phyloP scores from a whole-genome alignment of 2,797 vertebrate genomes.

The Enoplosus armatus region DNA sequence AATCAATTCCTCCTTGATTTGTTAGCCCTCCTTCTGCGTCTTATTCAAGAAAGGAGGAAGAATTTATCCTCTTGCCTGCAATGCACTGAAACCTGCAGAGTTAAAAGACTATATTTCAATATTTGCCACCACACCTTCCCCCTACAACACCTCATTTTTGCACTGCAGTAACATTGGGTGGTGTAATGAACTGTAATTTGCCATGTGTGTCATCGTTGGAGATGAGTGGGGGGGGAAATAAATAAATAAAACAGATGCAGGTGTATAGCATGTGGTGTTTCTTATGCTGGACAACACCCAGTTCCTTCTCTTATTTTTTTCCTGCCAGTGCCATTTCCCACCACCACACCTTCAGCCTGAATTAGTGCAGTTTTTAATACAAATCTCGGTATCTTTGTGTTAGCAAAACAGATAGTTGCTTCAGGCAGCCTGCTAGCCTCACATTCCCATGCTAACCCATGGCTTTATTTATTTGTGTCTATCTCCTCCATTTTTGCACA shows the following conservation, averaged over 20 bases:
- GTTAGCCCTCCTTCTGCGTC: neutral
- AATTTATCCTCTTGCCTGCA: conserved; percentile 14
- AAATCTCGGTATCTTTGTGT: conserved; percentile 17
- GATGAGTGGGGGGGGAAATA: neutral
- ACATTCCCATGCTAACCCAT: conserved; percentile 23
- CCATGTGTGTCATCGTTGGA: neutral
- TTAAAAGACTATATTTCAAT: conserved; percentile 25
- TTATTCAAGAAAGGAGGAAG: neutral
- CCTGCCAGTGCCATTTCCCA: neutral
- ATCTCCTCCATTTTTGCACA: conserved; percentile 20
- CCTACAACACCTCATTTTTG: neutral
- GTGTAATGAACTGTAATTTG: conserved; percentile 1
- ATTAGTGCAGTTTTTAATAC: conserved; percentile 3
- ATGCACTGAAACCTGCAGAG: conserved; percentile 21
- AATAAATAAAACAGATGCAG: neutral
- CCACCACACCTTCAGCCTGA: neutral
- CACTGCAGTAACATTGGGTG: neutral
- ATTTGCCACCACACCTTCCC: neutral
- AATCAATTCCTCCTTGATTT: conserved; percentile 30
- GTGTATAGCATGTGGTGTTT: neutral
- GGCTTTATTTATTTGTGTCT: conserved; percentile 37
- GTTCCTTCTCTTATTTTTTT: neutral
- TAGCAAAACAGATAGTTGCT: conserved; percentile 13
- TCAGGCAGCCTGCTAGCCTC: conserved; percentile 28
- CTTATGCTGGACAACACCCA: neutral